Evolutionary conservation across 2,113 vertebrate genomes (phyloP).

Genomic region (Hemicordylus capensis): DNA sequence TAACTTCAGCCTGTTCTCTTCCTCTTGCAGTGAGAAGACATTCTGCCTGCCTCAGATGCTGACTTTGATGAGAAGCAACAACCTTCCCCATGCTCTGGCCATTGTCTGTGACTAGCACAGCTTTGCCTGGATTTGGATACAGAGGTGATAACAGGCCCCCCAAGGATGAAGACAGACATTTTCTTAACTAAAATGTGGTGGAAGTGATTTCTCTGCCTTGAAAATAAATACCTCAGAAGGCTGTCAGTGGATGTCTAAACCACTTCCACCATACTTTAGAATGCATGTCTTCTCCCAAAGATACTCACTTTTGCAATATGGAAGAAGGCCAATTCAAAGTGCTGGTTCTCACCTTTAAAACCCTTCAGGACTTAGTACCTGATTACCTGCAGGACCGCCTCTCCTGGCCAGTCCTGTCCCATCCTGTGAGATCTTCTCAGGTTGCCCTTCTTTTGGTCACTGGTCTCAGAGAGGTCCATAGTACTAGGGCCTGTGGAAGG

Average conservation of each 20-base stretch:
- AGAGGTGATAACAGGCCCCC: not conserved
- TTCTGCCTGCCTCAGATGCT: conserved; percentile 68
- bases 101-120: conserved; percentile 50
- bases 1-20: conserved; percentile 42
- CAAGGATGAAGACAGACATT: not conserved
- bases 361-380: too few relatives aligned
- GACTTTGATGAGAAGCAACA: conserved; percentile 49
- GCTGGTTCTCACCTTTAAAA: too few relatives aligned
- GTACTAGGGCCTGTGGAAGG: too few relatives aligned
- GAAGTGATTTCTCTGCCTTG: not conserved
- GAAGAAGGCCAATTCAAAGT: too few relatives aligned
- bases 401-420: too few relatives aligned
- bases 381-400: too few relatives aligned
- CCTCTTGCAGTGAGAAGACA: conserved; percentile 64
- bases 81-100: conserved; percentile 40
- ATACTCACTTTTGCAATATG: not conserved
- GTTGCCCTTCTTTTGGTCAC: too few relatives aligned
- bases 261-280: not conserved
- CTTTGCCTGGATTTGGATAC: accelerated
- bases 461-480: too few relatives aligned
- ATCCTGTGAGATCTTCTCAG: too few relatives aligned
- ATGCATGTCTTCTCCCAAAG: not conserved
- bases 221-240: too few relatives aligned
- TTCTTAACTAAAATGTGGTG: not conserved
- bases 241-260: not conserved